Base-by-base conservation (phyloP, 2,888 invertebrate genomes). In the Limulus polyphemus region DNA sequence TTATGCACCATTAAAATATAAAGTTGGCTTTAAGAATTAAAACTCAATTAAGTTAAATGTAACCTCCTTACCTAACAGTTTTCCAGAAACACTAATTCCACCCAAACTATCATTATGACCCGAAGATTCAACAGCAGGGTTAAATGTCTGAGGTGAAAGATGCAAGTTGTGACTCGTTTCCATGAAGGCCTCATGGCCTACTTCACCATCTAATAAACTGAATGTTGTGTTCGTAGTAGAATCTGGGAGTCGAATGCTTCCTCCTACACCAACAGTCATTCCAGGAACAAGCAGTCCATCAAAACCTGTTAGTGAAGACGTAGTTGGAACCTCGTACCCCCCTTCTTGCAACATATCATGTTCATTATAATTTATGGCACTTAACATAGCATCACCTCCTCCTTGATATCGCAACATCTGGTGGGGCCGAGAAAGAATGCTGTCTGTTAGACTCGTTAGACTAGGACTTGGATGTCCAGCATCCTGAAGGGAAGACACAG, bases 301-400 rank as follows among this genome's bases (percentile, higher is more conserved):
- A 50, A 75, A 68, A 9, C 72, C 61, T 12, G 64, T 70, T 12
- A 74, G 70, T 56, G 70, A 69, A 46, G 67, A 66, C 10, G 71
- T 66, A 11, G 72, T 70, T 14, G 62, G 56, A 11, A 73, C 73
- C 68, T 76, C 75, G 70, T 76, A 75, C n/a, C 72, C 72, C 56
- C 73, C 72, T 59, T 76, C 75, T 49, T 70, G 73, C 48, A 75
- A 69, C 62, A 75, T 73, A 55, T 75, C 75, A 61, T 71, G 72
- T 57, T 76, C 76, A 64, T 71, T 73, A 62, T 75, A 75, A 62
- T 69, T 75, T 50, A 75, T 73, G 59, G 75, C 75, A 73, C 75
- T 76, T 49, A 77, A 71, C 75, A 76, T 76, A 17, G 76, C 73
- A 65, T 77, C 76, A 12, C 75, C 73, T 10, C 74, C 74, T 51